Evolutionary conservation across 2,888 invertebrate genomes (phyloP), one percentile per base, ranked within the genome.

Genomic region (Anorthoa munda): DNA sequence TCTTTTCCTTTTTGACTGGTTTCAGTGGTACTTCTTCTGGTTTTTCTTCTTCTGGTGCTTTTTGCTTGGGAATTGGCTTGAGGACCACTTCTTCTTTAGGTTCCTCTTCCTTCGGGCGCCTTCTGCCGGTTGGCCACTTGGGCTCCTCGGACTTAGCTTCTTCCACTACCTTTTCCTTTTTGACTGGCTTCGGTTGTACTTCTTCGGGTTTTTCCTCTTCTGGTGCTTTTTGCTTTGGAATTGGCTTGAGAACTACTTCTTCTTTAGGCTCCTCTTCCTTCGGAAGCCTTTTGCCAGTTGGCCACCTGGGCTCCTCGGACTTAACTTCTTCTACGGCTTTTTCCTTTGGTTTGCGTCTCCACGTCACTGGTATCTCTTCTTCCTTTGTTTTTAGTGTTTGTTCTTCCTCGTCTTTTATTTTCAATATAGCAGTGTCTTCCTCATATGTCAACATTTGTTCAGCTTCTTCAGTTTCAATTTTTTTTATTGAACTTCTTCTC

Each of bases 351-450:
- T 64, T 77, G 4, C 79, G 82, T 31, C 70, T 31, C 82, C 79
- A 76, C 26, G 39, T 39, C 39, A 23, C 26, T 23, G 82, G 82
- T 66, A 92, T 60, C 23, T 92, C 90, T 83, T 82, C 92, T 84
- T 79, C 90, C 87, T 89, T 90, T 69, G 87, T 89, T 23, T 89
- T 53, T 76, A 95, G 93, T 18, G 26, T 86, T 0, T 86, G 76
- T 74, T 97, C 95, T 86, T 95, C 95, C 0, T 92, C 68, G 66
- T 87, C 84, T 72, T 88, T 85, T 90, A 94, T 72, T 88, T 97
- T 97, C 70, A 97, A 90, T 56, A 97, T 93, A 1, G 97, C 94
- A 13, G 96, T 97, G 73, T 97, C 97, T 91, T 97, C 97, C 74
- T 97, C 95, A 77, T 96, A 95, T 7, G 96, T 96, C 45, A 97